Base-by-base conservation (phyloP, 1,140 invertebrate species). In the Aricia agestis region DNA sequence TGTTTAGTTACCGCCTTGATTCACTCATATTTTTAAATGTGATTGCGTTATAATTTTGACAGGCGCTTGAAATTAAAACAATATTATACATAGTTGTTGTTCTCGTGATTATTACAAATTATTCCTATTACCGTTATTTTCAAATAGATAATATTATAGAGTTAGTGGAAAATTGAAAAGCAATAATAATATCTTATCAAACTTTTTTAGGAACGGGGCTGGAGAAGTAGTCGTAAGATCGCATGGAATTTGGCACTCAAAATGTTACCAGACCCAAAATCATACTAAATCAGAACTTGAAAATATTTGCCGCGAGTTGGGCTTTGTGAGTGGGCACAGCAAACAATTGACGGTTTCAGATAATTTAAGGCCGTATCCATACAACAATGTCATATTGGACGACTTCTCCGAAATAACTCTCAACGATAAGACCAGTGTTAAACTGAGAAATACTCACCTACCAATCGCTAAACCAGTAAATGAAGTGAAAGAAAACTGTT, bases 201-300 rank as follows among this genome's bases (percentile, higher is more conserved):
- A 13, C 11, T 52, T 70, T 89, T 86, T 41, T 74, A 91, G 89
- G 11, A 77, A 80, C 25, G 89, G 89, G 6, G 84, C 77, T 1
- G 89, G 89, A 6, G 80, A 86, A 81, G 86, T 91, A 0, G 84
- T 87, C 19, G 63, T 85, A 1, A 78, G 85, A 0, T 82, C 82
- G 0, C 84, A 89, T 59, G 89, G 89, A 36, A 82, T 89, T 0
- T 91, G 89, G 89, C 76, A 80, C 57, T 81, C 87, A 1, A 91
- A 91, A 76, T 91, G 89, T 65, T 91, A 83, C 67, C 17, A 77
- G 0, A 77, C 70, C 4, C 70, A 79, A 59, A 83, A 82, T n/a
- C 85, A 91, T 58, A 85, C 87, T 15, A 90, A 80, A 73, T 77
- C 82, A 4, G 82, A 90, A 72, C 72, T 91, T 1, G 89, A 91